Base-by-base conservation (phyloP, 2,888 invertebrate genomes). In the Microctonus hyperodae region DNA sequence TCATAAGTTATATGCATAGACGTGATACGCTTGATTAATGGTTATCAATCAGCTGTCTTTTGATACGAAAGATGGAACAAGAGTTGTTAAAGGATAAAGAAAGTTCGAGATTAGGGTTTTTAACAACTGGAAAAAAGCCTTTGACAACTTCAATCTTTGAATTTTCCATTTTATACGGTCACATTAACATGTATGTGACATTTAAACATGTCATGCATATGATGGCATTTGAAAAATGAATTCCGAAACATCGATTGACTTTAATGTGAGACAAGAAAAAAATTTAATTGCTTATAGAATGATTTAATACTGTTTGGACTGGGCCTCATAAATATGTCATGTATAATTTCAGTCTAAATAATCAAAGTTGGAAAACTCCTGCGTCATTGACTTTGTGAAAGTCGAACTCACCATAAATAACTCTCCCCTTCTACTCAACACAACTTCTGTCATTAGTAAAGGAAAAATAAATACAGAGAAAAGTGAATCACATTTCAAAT, bases 51-150 rank as follows among this genome's bases (percentile, higher is more conserved):
- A 61, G 35, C 50, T 61, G 56, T 56, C 56, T 28, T 23, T 16
- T 9, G 16, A 48, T 5, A 23, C 20, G 9, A 33, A 37, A 11
- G 33, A 28, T n/a, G 53, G 22, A 20, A 35, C 37, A 6, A 13
- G 25, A 3, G 25, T 13, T 2, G n/a, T 6, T 9, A n/a, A 25
- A 13, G 9, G 13, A 5, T 25, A 5, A 13, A n/a, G 25, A 25
- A 51, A 62, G 25, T 62, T 53, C 25, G 53, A 62, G 50, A 53
- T 53, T 62, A 62, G 51, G 37, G 50, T 53, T n/a, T n/a, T n/a
- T n/a, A 51, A 25, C 23, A 23, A 51, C 51, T n/a, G 51, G 23
- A 10, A 51, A 51, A 23, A 51, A 23, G 25, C 51, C 23, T 23
- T n/a, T 2, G 25, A 25, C 23, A 11, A 51, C 13, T 23, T 51